Percentiles rank a stretch among this genome's conserved stretches.
Conservation (phyloP, 2,113 vertebrate species). For the Hypomesus transpacificus region DNA sequence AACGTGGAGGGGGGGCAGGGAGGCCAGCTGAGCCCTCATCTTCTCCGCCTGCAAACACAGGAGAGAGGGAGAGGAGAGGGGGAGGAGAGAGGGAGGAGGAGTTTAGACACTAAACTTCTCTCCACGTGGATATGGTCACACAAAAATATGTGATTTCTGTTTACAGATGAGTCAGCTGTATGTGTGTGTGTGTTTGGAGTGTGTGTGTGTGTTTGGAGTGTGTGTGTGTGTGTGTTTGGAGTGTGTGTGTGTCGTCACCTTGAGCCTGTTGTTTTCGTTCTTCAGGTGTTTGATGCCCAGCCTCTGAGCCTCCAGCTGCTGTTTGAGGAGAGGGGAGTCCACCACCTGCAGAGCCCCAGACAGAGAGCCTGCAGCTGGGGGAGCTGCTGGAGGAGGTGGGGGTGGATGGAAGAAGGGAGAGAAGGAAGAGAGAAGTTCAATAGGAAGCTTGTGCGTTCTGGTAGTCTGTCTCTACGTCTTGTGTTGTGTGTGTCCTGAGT, state of each 20-base stretch:
- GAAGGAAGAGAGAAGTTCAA: not conserved
- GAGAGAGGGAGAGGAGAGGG: not conserved
- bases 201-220: not conserved
- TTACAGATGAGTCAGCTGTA: too few relatives aligned
- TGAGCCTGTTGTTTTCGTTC: slow-evolving; percentile 85
- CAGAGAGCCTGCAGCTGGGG: slow-evolving; percentile 34
- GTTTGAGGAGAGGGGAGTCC: slow-evolving; percentile 86
- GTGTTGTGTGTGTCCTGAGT: not conserved
- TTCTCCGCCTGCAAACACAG: slow-evolving; percentile 74
- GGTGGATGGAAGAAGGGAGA: not conserved
- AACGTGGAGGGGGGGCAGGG: slow-evolving; percentile 76
- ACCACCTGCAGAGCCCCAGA: slow-evolving; percentile 78
- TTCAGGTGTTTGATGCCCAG: slow-evolving; percentile 84
- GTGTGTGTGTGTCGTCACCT: slow-evolving; percentile 64
- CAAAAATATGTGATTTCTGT: too few relatives aligned
- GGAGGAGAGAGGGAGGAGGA: too few relatives aligned
- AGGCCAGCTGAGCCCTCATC: slow-evolving; percentile 80
- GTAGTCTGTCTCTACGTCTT: not conserved
- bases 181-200: too few relatives aligned
- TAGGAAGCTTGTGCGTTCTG: not conserved
- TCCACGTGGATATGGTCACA: too few relatives aligned
- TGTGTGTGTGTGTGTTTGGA: not conserved
- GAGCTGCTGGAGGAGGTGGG: slow-evolving; percentile 25
- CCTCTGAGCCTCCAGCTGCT: slow-evolving; percentile 85
- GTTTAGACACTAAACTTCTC: too few relatives aligned